These are phyloP conservation scores for Adelosebastes latens DNA, from an alignment of 2,797 vertebrate genomes.

Conservation along the genomic window DNA sequence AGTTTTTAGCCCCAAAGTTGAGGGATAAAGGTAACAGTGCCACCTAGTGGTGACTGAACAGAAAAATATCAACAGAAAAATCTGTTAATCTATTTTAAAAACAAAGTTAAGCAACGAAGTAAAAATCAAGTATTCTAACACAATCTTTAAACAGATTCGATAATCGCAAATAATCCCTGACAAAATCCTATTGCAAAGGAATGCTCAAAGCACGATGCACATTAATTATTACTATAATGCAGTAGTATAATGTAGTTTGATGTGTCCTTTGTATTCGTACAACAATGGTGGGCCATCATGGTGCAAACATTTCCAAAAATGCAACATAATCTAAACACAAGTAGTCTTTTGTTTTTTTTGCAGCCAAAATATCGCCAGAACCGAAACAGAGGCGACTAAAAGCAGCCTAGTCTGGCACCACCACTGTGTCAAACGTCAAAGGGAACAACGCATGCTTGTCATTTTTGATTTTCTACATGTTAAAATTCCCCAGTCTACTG, in stretches of 20 bases:
- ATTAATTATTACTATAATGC: neutral
- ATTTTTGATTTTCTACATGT: slow-evolving; percentile 8
- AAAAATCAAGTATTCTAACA: slow-evolving; percentile 1
- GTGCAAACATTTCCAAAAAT: neutral
- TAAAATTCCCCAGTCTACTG: slow-evolving; percentile 10
- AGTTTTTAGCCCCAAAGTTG: neutral
- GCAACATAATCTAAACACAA: neutral
- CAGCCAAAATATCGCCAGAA: neutral
- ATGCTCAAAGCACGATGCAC: neutral
- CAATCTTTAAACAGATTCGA: slow-evolving; percentile 30
- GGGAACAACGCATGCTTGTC: neutral
- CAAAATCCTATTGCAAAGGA: neutral
- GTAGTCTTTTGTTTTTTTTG: neutral
- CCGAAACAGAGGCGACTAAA: neutral
- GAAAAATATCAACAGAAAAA: neutral
- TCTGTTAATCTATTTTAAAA: slow-evolving; percentile 7
- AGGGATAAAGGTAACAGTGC: slow-evolving; percentile 25
- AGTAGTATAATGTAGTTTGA: neutral
- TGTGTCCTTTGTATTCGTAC: neutral
- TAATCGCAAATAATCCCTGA: slow-evolving; percentile 6
- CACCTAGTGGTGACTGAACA: slow-evolving; percentile 54
- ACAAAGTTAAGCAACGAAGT: neutral
- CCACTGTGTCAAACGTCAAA: neutral
- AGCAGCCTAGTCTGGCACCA: neutral
- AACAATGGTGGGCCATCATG: neutral